Base-by-base conservation (phyloP, 2,888 invertebrate genomes). In the Luffia ferchaultella region DNA sequence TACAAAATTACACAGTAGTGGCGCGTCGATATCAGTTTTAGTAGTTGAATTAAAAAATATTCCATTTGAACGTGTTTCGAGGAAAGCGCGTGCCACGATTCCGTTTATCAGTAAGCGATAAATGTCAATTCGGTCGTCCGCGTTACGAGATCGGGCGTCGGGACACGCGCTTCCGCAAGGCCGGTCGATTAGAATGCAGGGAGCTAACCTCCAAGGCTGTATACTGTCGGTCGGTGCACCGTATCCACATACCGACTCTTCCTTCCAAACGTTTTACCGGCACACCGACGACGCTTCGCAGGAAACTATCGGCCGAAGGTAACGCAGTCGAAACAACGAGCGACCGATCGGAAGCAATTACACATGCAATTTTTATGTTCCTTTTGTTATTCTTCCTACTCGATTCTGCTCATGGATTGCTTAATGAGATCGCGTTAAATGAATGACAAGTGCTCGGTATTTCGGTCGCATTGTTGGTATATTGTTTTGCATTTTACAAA, bases 91-190 rank as follows among this genome's bases (percentile, higher is more conserved):
- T 12, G 30, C 30, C 30, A 12, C 30, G 12, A 12, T 30, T 30
- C 30, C 30, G 30, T 12, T 7, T 12, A 12, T 30, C 30, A 12
- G 30, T 12, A 12, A 12, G 30, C 30, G 30, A 30, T 30, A 30
- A 30, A 30, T 12, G 30, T 30, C 30, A 30, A 30, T 30, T 12
- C 30, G 30, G 30, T 3, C 30, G 30, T 12, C 5, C 30, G 60
- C 70, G 68, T 77, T 78, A 77, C 71, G 74, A 79, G 76, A 79
- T 61, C 71, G 60, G 64, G 68, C 65, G n/a, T 61, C 59, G 64
- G 66, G 63, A 66, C 78, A 79, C 78, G 74, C 77, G 70, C 77
- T 82, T 82, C 79, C 78, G 80, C 79, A 80, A 83, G 82, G 82
- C 77, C 82, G 75, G 63, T 61, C 63, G 75, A 77, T 83, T 83